Percentiles rank a stretch among this genome's conserved stretches.
phyloP scores from a whole-genome alignment of 2,888 invertebrate genomes.

The Caenorhabditis virilis region DNA sequence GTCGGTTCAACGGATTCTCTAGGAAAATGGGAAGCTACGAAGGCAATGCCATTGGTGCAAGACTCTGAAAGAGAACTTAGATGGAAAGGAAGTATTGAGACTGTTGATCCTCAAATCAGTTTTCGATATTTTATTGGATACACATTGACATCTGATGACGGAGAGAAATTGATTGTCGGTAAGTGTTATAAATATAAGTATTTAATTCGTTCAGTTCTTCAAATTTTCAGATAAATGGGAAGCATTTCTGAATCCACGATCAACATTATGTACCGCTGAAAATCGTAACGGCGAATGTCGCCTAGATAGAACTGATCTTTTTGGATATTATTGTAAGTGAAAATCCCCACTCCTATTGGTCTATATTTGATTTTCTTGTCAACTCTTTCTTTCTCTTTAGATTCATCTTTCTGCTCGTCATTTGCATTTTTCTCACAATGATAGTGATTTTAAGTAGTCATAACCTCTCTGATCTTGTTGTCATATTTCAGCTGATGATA shows the following conservation, averaged over 20 bases:
- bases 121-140: slow-evolving; percentile 67
- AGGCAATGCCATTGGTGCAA: slow-evolving; percentile 51
- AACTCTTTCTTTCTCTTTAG: neutral
- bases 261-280: slow-evolving; percentile 31
- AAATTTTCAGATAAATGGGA: slow-evolving; percentile 37
- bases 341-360: neutral
- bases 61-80: slow-evolving; percentile 36
- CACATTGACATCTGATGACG: slow-evolving; percentile 55
- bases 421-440: no score
- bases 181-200: neutral
- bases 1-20: slow-evolving; percentile 54
- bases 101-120: slow-evolving; percentile 46
- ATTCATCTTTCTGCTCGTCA: no score
- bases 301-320: slow-evolving; percentile 43
- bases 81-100: slow-evolving; percentile 55
- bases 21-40: slow-evolving; percentile 59
- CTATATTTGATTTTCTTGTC: neutral
- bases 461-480: no score
- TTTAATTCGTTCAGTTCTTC: slow-evolving; percentile 1
- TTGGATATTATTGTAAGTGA: slow-evolving; percentile 49
- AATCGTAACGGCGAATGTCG: slow-evolving; percentile 41
- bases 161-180: slow-evolving; percentile 38
- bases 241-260: slow-evolving; percentile 42
- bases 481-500: no score
- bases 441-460: no score